phyloP scores from a whole-genome alignment of 2,888 invertebrate species.

The Anorthoa munda region DNA sequence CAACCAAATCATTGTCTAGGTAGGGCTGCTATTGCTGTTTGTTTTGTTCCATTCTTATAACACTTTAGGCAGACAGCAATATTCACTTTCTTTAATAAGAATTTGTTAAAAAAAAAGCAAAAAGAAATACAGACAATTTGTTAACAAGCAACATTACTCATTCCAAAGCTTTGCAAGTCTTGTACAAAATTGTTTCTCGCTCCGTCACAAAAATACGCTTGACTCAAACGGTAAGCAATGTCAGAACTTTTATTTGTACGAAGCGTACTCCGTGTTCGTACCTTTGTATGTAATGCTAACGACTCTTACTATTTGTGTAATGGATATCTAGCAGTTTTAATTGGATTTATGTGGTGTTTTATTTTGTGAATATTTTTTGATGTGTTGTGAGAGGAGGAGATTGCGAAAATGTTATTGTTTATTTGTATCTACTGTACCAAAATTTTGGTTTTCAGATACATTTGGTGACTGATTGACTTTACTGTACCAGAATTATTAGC shows the following conservation, averaged over 20 bases:
- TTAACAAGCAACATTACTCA: constrained; percentile 16
- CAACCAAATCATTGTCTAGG: too few species aligned
- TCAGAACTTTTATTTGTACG: constrained; percentile 39
- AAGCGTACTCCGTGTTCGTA: constrained; percentile 1
- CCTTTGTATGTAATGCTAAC: neutral
- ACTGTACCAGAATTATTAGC: neutral
- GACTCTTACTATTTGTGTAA: constrained; percentile 7
- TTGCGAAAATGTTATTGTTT: neutral
- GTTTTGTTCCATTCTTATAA: neutral
- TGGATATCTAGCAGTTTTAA: constrained; percentile 19
- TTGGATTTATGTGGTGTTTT: constrained; percentile 24
- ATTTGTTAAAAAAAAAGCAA: neutral
- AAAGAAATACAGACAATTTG: neutral
- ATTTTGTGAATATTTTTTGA: neutral
- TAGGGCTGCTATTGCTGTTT: neutral
- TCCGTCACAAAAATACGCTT: constrained; percentile 30
- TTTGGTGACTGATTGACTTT: neutral
- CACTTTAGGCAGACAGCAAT: neutral
- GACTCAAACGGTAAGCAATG: constrained; percentile 29
- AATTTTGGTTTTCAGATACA: neutral
- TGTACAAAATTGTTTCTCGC: constrained; percentile 24
- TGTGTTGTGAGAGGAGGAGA: neutral
- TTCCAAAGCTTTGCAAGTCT: constrained; percentile 18
- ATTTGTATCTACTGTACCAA: neutral
- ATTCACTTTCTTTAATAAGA: neutral